Evolutionary conservation across 2,888 invertebrate species (phyloP), one percentile per base, ranked within the genome.

Genomic region (Oligia strigilis): DNA sequence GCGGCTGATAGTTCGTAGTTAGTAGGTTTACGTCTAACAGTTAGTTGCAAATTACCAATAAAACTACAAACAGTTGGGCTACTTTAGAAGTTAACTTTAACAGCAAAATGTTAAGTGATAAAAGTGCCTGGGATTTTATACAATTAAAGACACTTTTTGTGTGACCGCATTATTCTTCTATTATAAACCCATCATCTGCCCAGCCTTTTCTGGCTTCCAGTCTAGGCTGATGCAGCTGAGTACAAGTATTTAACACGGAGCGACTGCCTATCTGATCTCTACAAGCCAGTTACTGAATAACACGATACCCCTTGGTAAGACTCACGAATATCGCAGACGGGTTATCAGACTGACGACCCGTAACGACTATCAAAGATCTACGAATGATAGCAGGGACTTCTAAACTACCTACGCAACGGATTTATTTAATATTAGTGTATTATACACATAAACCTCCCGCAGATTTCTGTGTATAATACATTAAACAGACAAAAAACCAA

Each of bases 61-160:
- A 72, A 82, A 72, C 46, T 13, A n/a, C 8, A 52, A 43, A n/a
- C 69, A 43, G 71, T 52, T 73, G 62, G 19, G 49, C 64, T 40
- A 70, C 36, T n/a, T 43, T 13, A 55, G 0, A 29, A 67, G 19
- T 46, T 46, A 46, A 46, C 11, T 46, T 46, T 46, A 46, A 46
- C 46, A 1, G 46, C 46, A 46, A 46, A 9, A 69, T 46, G 36
- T 64, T 66, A 78, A 72, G 64, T 78, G 67, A 74, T 76, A 76
- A 29, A 29, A 81, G 17, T 76, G 78, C 62, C 77, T 52, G n/a
- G 60, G 52, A 74, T 78, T 81, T 78, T 62, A 29, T 29, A 29
- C 3, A 62, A 29, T 14, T 29, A 29, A 62, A 62, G 62, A 29
- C 14, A 11, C 58, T 8, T 58, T 58, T 23, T 23, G 14, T 58